Percentiles rank a stretch among this genome's conserved stretches.
Evolutionary conservation across 1,140 invertebrate species (phyloP).

Genomic region (Apis dorsata): DNA sequence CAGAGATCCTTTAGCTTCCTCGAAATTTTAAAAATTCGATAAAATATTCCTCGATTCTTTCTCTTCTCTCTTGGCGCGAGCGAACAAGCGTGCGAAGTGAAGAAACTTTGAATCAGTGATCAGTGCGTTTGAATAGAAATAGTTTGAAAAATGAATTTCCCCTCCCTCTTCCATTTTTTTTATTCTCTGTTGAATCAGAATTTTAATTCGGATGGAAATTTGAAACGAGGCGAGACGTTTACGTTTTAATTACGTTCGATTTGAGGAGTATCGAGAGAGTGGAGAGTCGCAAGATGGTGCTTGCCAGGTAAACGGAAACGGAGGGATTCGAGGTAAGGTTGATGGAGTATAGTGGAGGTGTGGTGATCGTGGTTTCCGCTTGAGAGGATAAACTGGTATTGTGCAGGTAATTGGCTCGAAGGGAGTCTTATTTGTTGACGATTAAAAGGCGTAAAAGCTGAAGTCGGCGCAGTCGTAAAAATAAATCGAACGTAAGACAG

Average conservation of each 20-base stretch:
- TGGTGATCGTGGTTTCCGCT: not conserved
- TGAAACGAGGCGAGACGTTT: not conserved
- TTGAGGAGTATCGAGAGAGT: too few species aligned
- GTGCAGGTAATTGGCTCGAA: not conserved
- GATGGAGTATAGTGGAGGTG: not conserved
- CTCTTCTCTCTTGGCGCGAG: too few species aligned
- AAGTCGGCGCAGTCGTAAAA: constrained; percentile 42
- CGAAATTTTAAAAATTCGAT: too few species aligned
- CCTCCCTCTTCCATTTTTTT: too few species aligned
- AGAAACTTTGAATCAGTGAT: too few species aligned
- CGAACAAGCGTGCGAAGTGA: too few species aligned
- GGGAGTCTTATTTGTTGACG: not conserved
- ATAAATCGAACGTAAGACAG: constrained; percentile 45
- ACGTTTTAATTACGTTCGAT: not conserved
- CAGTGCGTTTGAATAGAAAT: too few species aligned
- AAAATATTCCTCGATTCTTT: not conserved
- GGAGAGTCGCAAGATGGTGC: not conserved
- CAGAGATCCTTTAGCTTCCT: too few species aligned
- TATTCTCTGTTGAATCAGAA: too few species aligned
- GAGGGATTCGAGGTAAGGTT: not conserved
- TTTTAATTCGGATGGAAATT: not conserved
- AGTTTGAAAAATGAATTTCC: too few species aligned
- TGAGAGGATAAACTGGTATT: not conserved
- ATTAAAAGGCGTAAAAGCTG: not conserved
- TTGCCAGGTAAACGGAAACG: not conserved